Base-by-base conservation (phyloP, 2,888 invertebrate species). In the Mythimna pallens region DNA sequence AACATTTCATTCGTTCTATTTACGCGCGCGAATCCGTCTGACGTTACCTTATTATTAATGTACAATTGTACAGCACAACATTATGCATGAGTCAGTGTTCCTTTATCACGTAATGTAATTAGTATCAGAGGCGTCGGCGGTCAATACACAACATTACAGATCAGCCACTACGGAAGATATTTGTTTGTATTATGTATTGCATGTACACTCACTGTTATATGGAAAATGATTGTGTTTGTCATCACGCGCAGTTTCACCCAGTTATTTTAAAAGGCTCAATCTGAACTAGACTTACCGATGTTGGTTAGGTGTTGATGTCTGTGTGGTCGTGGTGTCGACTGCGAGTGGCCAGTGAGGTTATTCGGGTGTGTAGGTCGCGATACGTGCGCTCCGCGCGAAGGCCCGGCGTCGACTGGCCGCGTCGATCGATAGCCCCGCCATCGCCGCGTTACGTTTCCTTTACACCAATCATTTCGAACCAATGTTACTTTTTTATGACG, bases 381-480 rank as follows among this genome's bases (percentile, higher is more conserved):
- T 85, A 93, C 95, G 93, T 91, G 88, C 85, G 83, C 83, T 90
- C 90, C 94, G 92, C 90, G 86, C 90, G 89, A 87, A 77, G 90
- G 92, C 92, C 93, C 93, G 92, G 94, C 94, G 95, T 94, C 92
- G 92, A 96, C 96, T 95, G 92, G 74, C 86, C 88, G 94, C 94
- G 92, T 89, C 94, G 95, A 95, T 96, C 96, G 96, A 95, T 96
- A 94, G 78, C 80, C 70, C 86, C 83, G 92, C 94, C 94, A 92
- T 93, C 92, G 93, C 92, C 92, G 90, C 95, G 94, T 93, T 92
- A 76, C 81, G 83, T 81, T 81, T 91, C 93, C 93, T 93, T 93
- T 90, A 88, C 91, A 89, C 87, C 82, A 80, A 82, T 82, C 86
- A 81, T 82, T 84, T 76, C 76, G 76, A 77, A 80, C 74, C 77